Evolutionary conservation across 64 coral and sea anemone species (phyloP), one percentile per base, ranked within the genome.

Genomic region (Montipora foliosa): DNA sequence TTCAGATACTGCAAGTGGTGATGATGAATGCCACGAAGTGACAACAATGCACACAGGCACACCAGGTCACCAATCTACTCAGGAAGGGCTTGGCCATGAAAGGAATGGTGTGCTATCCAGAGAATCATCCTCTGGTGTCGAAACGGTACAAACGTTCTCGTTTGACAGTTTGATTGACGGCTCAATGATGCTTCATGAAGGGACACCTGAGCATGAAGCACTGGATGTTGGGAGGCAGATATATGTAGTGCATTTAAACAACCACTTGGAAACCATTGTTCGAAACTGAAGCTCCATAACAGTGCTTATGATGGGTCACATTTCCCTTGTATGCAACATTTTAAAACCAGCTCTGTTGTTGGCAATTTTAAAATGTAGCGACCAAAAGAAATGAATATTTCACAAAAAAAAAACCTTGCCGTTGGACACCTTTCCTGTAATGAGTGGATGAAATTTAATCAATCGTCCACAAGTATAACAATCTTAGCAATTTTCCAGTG

Each of bases 241-340:
- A 52, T 93, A 93, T 49, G 92, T 93, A 14, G 92, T 93, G 12
- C 92, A 88, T 70, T 74, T 93, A 16, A 87, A 86, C 46, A 70
- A 86, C 62, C 82, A 69, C 19, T 15, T 21, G 1, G 64, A 71
- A n/a, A 67, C 82, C 8, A 76, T 52, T 89, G 50, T 89, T 77
- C 73, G 1, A 49, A 77, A 76, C n/a, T 76, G 37, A 76, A 47
- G 61, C 13, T 12, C 14, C 11, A 64, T 11, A 64, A 17, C 1
- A 64, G 61, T 64, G 4, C 61, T 16, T 64, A 12, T 64, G 61
- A 64, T 14, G 61, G 4, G 52, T 55, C 52, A 55, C 52, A 55
- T 55, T 55, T 55, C 52, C 10, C 52, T 55, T 10, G 10, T 7
- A 55, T 0, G 5, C 5, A 55, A 10, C 52, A 55, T 55, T 55